Base-by-base conservation (phyloP, 2,797 vertebrate genomes). In the Anomalospiza imberbis region DNA sequence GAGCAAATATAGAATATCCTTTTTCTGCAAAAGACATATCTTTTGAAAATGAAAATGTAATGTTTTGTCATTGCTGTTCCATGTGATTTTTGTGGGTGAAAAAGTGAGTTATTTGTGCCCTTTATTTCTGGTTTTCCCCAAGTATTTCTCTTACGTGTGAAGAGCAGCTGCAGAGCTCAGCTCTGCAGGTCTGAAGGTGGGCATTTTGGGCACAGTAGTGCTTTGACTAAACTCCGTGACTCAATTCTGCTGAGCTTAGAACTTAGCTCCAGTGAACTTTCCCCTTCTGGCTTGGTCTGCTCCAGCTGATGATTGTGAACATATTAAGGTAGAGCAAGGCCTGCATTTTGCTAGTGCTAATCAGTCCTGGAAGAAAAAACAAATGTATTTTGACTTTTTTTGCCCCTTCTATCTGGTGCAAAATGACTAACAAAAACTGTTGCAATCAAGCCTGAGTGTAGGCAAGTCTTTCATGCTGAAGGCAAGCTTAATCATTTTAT, bases 121-220 rank as follows among this genome's bases (percentile, higher is more conserved):
- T 63, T 90, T 81, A 4, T 63, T 85, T 21, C 14, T 80, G 21
- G 10, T 14, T 50, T 79, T 29, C 22, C 13, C 7, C 10, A 48
- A 11, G 10, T 63, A 10, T 53, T 63, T 3, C 6, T 4, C 3
- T 47, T 57, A 8, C 5, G 5, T 17, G 2, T 48, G 44, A 90
- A 78, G 42, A 68, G 11, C 50, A 72, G 25, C 42, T 57, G 42
- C 42, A 65, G 58, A 67, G 17, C 47, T 91, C 13, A 36, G 32
- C 19, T 62, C 10, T 51, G 0, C 3, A 4, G 6, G 7, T 60
- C 16, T 34, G 36, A 24, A 15, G 8, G 28, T 20, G 38, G 34
- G 8, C 19, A 7, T 8, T 44, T 3, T 48, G 42, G 19, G 28
- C 32, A 36, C 22, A 18, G 24, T 13, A 47, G 8, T 38, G n/a